Evolutionary conservation across 2,888 invertebrate genomes (phyloP), one percentile per base, ranked within the genome.

Genomic region (Agriotes lineatus): DNA sequence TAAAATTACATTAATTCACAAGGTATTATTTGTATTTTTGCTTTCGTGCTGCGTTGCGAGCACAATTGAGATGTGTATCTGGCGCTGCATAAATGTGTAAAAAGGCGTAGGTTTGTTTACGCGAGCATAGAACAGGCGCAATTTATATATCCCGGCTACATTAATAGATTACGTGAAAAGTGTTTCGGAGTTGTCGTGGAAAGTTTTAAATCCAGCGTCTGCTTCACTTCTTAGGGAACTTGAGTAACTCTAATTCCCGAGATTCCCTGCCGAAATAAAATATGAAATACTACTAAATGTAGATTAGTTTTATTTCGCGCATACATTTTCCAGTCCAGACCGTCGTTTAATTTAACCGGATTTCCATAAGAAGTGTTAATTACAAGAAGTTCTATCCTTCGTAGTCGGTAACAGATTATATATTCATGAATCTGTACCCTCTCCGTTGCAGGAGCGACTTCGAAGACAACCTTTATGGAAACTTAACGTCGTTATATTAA

Each of bases 261-360:
- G 71, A 64, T 69, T 61, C 66, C 37, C 45, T 60, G 67, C 67
- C 64, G 45, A 74, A 73, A 78, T 77, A 77, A 78, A 78, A 78
- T 78, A 78, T 78, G 77, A 76, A 76, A 78, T 77, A 77, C 77
- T 77, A 76, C 77, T 77, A 77, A 81, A 81, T 81, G 80, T 73
- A 80, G 80, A 81, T 81, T 79, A 80, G 80, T 79, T 79, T 78
- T 78, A 80, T 80, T 80, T 75, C 73, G 73, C 71, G 80, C 78
- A 79, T 80, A 80, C 72, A 76, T 76, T 77, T 76, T 80, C 80
- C 79, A 79, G 78, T 76, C 72, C 77, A 75, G 77, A 72, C 77
- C 76, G 68, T 76, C 77, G 78, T 79, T 80, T 81, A 81, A 81
- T 82, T 79, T 77, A 75, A 75, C 76, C 64, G 73, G 75, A 76